Evolutionary conservation across 2,888 invertebrate species (phyloP).

Genomic region (Mythimna pallens): DNA sequence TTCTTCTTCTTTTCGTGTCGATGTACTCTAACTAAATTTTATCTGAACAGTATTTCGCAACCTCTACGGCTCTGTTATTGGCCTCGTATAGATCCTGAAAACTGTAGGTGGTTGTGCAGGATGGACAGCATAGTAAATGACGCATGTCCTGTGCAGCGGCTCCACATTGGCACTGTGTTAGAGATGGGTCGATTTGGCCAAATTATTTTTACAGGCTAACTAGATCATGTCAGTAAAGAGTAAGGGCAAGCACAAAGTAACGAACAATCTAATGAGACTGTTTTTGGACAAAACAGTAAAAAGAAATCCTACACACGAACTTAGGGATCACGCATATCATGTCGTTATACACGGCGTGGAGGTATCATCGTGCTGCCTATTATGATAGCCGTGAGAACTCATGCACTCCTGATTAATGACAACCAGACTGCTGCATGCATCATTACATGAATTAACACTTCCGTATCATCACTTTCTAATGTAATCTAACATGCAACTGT

Average conservation of each 20-base stretch:
- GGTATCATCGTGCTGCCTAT: not conserved
- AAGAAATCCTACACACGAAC: not conserved
- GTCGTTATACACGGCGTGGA: not conserved
- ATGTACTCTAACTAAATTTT: no score
- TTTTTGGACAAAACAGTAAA: not conserved
- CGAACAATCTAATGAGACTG: no score
- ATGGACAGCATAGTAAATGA: no score
- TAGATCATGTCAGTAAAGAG: not conserved
- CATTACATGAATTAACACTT: slow-evolving; percentile 25
- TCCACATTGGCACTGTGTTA: no score
- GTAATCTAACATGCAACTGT: slow-evolving; percentile 16
- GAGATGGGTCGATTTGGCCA: no score
- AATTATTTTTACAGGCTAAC: no score
- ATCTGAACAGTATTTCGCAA: no score
- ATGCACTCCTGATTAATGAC: slow-evolving; percentile 8
- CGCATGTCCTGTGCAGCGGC: no score
- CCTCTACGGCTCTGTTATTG: no score
- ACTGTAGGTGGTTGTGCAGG: no score
- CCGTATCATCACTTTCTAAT: slow-evolving; percentile 47
- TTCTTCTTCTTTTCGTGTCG: no score
- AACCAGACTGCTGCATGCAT: slow-evolving; percentile 9
- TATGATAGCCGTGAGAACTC: slow-evolving; percentile 32
- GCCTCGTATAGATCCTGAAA: no score
- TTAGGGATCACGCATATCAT: slow-evolving; percentile 1
- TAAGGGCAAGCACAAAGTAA: not conserved